Evolutionary conservation across 1,140 invertebrate species (phyloP).

Genomic region (Rhyacophila brunnea): DNA sequence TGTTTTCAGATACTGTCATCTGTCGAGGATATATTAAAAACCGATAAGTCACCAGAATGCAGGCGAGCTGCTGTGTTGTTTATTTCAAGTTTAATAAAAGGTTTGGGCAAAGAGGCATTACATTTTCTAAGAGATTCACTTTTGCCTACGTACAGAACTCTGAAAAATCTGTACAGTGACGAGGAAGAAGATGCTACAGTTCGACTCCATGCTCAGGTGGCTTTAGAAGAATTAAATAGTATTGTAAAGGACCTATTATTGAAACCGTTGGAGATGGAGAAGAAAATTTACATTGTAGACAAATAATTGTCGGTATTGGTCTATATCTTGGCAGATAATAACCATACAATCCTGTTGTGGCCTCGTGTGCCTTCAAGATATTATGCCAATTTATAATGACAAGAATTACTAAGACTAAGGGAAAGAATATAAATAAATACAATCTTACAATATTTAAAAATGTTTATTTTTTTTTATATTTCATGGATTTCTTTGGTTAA

Average conservation of each 20-base stretch:
- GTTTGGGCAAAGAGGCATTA: conserved; percentile 68
- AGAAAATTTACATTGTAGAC: conserved; percentile 59
- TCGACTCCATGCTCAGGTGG: conserved; percentile 70
- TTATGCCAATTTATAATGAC: no score
- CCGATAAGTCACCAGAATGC: conserved; percentile 69
- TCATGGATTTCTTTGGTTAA: conserved; percentile 17
- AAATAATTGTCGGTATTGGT: conserved; percentile 15
- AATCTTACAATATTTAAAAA: conserved; percentile 5
- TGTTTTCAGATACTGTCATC: conserved; percentile 66
- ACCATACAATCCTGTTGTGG: no score
- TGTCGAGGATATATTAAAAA: conserved; percentile 64
- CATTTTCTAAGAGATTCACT: conserved; percentile 64
- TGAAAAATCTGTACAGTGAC: conserved; percentile 64
- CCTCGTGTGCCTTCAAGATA: no score
- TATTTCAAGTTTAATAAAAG: conserved; percentile 68
- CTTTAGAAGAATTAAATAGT: conserved; percentile 73
- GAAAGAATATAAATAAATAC: no score
- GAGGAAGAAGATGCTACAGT: conserved; percentile 67
- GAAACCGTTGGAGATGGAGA: conserved; percentile 54
- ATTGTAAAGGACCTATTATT: conserved; percentile 63
- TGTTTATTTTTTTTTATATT: conserved; percentile 8
- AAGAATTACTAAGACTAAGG: no score
- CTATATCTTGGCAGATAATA: not conserved
- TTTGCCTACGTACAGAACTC: conserved; percentile 65
- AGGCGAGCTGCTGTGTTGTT: conserved; percentile 77